A percentile compares a stretch with the other conserved stretches of the same genome.
Evolutionary conservation across 2,888 invertebrate species (phyloP).

Genomic region (Chironomus tentans): DNA sequence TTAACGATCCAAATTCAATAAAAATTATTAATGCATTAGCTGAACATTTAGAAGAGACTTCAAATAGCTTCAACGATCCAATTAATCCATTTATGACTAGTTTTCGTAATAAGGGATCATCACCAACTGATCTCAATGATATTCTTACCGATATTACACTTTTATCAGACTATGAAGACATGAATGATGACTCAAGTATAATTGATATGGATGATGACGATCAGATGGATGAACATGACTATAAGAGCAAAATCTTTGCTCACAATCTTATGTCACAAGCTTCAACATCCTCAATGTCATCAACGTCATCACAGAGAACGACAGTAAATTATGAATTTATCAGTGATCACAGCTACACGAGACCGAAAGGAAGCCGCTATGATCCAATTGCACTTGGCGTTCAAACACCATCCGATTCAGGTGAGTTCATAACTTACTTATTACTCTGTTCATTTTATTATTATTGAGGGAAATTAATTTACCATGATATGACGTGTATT

Average conservation of each 20-base stretch:
- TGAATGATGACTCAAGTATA: conserved; percentile 14
- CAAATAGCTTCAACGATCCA: conserved; percentile 6
- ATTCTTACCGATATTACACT: conserved; percentile 22
- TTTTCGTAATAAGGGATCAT: neutral
- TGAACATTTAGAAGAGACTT: conserved; percentile 20
- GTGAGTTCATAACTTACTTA: conserved; percentile 46
- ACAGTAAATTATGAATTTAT: conserved; percentile 32
- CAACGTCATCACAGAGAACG: conserved; percentile 29
- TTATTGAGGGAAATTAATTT: conserved; percentile 11
- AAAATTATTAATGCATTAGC: conserved; percentile 11
- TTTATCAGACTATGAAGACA: conserved; percentile 21
- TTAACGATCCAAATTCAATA: conserved; percentile 33
- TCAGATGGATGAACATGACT: conserved; percentile 27
- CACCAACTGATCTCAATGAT: conserved; percentile 17
- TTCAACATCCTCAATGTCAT: conserved; percentile 28
- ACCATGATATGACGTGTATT: conserved; percentile 8
- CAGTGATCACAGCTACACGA: conserved; percentile 62
- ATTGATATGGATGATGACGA: conserved; percentile 22
- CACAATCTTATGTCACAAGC: conserved; percentile 3
- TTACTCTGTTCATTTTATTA: neutral
- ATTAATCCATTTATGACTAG: neutral
- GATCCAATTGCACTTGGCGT: conserved; percentile 57
- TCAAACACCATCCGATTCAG: conserved; percentile 85
- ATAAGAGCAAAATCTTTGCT: conserved; percentile 9
- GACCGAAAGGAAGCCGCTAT: conserved; percentile 48